Base-by-base conservation (phyloP, 2,113 vertebrate genomes). In the Cebidichthys violaceus region DNA sequence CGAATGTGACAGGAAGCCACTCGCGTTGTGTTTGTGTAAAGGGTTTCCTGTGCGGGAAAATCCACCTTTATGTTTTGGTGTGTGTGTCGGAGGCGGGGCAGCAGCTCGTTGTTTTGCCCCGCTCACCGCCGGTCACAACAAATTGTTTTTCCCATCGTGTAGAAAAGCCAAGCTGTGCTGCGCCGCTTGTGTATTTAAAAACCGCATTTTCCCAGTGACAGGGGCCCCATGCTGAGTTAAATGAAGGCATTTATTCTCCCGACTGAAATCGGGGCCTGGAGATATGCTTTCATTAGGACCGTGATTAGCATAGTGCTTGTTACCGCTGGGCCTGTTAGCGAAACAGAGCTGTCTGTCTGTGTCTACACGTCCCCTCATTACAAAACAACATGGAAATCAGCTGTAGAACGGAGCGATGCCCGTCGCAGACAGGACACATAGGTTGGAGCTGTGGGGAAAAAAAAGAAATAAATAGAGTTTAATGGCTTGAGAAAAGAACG, bases 271-370 rank as follows among this genome's bases (percentile, higher is more conserved):
- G 80, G 22, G 85, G 90, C 89, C 92, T 82, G 83, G 77, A 93
- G 93, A 92, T 89, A 91, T 79, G 80, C 93, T 94, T 94, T 93
- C 91, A 94, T 94, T 94, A 95, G 89, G 75, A 91, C 90, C 91
- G 77, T 71, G 83, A 95, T 95, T 95, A 94, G 91, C 93, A 94
- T 94, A 94, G 88, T 76, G 88, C 91, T 93, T 89, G 85, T 94
- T 93, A 94, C 88, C 79, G 84, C 90, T 82, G 86, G 81, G 90
- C 89, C 88, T 90, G 88, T 92, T 94, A 90, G 85, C 9, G 65
- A 80, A 89, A 86, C 85, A 86, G 77, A 82, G 76, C 86, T 79
- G 83, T 85, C 81, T 89, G 82, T 87, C 85, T 86, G 86, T 81
- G 86, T 84, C 87, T 70, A 87, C 84, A 85, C 22, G 68, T 77